Percentiles rank a stretch among this genome's conserved stretches.
Conservation (phyloP, 1,140 invertebrate species). For the Neodiprion fabricii region DNA sequence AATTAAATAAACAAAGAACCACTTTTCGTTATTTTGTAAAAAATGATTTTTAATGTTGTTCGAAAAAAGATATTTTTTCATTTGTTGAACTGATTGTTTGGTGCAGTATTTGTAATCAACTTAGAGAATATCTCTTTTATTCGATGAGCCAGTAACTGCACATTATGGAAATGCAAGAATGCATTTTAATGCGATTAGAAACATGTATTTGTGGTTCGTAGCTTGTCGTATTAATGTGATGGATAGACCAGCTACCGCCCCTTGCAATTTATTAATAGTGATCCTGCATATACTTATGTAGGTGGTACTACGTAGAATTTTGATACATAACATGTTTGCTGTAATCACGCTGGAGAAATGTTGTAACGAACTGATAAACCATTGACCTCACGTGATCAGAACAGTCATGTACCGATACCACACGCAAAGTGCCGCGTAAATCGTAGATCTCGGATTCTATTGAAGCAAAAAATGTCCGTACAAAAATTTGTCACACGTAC, state of each 20-base stretch:
- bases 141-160: too few species aligned
- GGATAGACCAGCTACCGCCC: too few species aligned
- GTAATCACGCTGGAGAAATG: background rate
- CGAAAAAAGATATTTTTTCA: too few species aligned
- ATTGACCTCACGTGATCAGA: slow-evolving; percentile 46
- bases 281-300: too few species aligned
- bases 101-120: too few species aligned
- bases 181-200: too few species aligned
- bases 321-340: slow-evolving; percentile 15
- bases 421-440: background rate
- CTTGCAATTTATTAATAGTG: too few species aligned
- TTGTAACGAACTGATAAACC: slow-evolving; percentile 10
- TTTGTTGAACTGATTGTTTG: too few species aligned
- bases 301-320: background rate
- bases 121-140: too few species aligned
- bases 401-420: slow-evolving; percentile 19
- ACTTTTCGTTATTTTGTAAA: background rate
- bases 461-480: background rate
- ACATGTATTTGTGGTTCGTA: too few species aligned
- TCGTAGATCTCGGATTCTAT: background rate
- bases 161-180: too few species aligned
- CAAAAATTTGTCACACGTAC: background rate
- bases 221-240: too few species aligned
- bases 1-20: background rate
- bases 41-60: background rate